Evolutionary conservation across 2,113 vertebrate species (phyloP).

Genomic region (Aviceda subcristata): DNA sequence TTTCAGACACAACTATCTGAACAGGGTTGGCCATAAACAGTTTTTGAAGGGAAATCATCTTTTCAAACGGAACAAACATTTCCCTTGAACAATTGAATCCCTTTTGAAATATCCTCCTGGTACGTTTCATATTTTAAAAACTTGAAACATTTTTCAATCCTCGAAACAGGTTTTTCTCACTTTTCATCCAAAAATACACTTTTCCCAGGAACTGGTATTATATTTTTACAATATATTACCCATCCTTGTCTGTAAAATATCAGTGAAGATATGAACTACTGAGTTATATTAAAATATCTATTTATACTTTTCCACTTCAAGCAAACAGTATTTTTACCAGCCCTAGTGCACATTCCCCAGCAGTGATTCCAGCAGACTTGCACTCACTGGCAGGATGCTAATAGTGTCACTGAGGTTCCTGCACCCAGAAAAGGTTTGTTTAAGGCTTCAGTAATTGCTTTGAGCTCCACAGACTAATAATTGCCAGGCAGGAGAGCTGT

Average conservation of each 20-base stretch:
- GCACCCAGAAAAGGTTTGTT: background rate
- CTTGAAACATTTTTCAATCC: background rate
- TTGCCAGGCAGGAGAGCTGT: background rate
- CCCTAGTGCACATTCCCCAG: background rate
- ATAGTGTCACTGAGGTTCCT: background rate
- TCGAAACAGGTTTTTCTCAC: background rate
- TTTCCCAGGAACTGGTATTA: background rate
- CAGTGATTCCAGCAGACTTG: background rate
- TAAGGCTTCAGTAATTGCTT: conserved; percentile 13
- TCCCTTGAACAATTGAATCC: background rate
- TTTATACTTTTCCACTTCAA: background rate
- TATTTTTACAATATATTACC: background rate
- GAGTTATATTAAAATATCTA: background rate
- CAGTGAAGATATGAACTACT: background rate
- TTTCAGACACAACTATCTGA: background rate
- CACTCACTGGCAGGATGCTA: background rate
- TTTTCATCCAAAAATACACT: conserved; percentile 21
- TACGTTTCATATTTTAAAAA: background rate
- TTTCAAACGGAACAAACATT: background rate
- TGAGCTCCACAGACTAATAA: background rate
- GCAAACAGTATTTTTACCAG: background rate
- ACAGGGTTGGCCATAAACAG: background rate
- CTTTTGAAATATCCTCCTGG: background rate
- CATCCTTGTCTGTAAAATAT: background rate
- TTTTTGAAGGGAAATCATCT: background rate